Evolutionary conservation across 2,113 vertebrate genomes (phyloP), one percentile per base, ranked within the genome.

Genomic region (Fregetta grallaria): DNA sequence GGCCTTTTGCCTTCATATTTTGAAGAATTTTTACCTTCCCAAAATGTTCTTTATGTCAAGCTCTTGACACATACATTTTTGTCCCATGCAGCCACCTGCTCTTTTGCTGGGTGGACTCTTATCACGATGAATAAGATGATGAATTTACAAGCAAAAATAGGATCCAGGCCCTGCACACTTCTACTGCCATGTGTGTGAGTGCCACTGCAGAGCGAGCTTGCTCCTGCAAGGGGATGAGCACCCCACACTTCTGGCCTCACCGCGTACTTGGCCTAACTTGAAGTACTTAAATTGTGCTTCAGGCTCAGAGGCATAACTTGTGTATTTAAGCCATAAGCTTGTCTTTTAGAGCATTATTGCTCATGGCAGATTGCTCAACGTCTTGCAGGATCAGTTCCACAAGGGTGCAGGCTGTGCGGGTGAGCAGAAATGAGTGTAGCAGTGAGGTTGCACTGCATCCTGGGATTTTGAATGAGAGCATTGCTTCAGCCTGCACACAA

Each of bases 401-500:
- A 8, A 50, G 14, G 40, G 25, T 22, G 9, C 27, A 30, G 63
- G 17, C 53, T 65, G 50, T 76, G 86, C 59, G 58, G n/a, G 42
- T 25, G 72, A 70, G 61, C 55, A 92, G 86, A 50, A 70, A 88
- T 3, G 32, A 67, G 26, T 1, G 3, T 9, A 61, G 36, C 44
- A 30, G 23, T 8, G 45, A 72, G 30, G 29, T 0, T 66, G 36
- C 11, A 7, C 21, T 27, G 32, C 0, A 0, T 34, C 65, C 53
- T 49, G 22, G 45, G 25, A 52, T 73, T 74, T 18, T 36, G 52
- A 74, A n/a, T 38, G 49, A 68, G 15, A 90, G 12, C 47, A 47
- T 44, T 49, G 13, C 26, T 78, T 68, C 71, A 82, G 70, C 27
- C 59, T 84, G 73, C 10, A 40, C 23, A 40, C 10, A 45, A 44